phyloP scores from a whole-genome alignment of 2,888 invertebrate species.

The Drosophila aldrichi region DNA sequence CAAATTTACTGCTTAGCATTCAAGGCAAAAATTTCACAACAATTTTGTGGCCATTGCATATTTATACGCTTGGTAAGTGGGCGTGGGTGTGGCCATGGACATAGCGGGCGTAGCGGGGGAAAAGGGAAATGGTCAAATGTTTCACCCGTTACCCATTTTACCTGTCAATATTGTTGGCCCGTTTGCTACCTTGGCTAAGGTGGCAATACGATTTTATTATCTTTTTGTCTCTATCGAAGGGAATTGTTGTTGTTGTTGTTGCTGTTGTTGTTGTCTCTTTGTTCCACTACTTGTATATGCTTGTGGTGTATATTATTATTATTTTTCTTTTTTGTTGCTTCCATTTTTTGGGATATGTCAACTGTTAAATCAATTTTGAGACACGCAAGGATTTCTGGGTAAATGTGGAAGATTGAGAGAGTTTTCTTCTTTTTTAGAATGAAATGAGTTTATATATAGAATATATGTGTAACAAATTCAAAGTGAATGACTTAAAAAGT shows the following conservation, averaged over 20 bases:
- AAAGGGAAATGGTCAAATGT: background rate
- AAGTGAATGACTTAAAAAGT: too few relatives aligned
- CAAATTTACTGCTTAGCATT: constrained; percentile 28
- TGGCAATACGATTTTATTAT: constrained; percentile 48
- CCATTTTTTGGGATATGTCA: background rate
- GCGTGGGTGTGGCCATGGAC: background rate
- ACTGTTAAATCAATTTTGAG: background rate
- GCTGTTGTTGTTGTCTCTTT: background rate
- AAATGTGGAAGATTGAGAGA: too few relatives aligned
- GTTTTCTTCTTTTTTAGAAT: too few relatives aligned
- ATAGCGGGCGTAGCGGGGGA: background rate
- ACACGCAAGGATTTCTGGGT: background rate
- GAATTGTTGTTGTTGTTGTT: background rate
- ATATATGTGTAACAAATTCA: background rate
- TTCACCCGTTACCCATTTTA: constrained; percentile 17
- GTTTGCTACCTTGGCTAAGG: constrained; percentile 34
- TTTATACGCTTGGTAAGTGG: constrained; percentile 35
- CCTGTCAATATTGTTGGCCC: constrained; percentile 13
- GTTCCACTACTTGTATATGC: background rate
- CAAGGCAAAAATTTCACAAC: constrained; percentile 50
- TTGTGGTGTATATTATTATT: background rate
- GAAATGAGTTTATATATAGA: background rate
- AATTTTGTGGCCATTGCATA: constrained; percentile 61
- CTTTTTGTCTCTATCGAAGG: constrained; percentile 7
- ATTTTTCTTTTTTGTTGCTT: too few relatives aligned